Percentiles rank a stretch among this genome's conserved stretches.
Conservation (phyloP, 2,113 vertebrate genomes). For the Bubo scandiacus region DNA sequence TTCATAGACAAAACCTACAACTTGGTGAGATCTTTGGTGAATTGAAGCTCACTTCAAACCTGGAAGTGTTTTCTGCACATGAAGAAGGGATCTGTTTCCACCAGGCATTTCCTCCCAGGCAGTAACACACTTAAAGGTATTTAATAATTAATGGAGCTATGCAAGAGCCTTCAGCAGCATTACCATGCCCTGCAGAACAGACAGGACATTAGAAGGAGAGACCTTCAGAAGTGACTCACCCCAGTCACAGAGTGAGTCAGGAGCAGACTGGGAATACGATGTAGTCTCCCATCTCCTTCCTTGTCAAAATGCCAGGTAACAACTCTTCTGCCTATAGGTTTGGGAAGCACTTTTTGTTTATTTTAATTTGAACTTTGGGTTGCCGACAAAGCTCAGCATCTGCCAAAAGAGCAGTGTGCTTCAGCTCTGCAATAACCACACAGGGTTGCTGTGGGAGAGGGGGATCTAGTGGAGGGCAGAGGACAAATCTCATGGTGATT, state of each 20-base stretch:
- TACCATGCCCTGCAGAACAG: not conserved
- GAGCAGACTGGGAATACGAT: not conserved
- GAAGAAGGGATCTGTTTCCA: not conserved
- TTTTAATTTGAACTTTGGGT: not conserved
- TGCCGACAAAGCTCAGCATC: not conserved
- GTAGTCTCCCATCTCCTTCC: not conserved
- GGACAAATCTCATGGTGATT: not conserved
- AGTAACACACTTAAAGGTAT: not conserved
- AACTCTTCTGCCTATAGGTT: not conserved
- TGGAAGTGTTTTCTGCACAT: not conserved
- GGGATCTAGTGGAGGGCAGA: not conserved
- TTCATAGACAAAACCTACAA: not conserved
- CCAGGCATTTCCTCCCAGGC: not conserved
- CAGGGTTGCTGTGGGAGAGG: not conserved
- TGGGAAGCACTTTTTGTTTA: not conserved
- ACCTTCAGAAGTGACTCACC: conserved; percentile 24
- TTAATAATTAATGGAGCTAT: conserved; percentile 3
- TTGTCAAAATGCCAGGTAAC: not conserved
- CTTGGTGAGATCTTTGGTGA: not conserved
- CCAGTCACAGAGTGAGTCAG: conserved; percentile 25
- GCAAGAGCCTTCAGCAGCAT: not conserved
- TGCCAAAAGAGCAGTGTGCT: not conserved
- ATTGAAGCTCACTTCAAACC: not conserved
- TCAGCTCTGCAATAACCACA: not conserved
- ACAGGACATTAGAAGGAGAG: conserved; percentile 4